Conservation (phyloP, 2,888 invertebrate species). For the Dicroscelio sp. region DNA sequence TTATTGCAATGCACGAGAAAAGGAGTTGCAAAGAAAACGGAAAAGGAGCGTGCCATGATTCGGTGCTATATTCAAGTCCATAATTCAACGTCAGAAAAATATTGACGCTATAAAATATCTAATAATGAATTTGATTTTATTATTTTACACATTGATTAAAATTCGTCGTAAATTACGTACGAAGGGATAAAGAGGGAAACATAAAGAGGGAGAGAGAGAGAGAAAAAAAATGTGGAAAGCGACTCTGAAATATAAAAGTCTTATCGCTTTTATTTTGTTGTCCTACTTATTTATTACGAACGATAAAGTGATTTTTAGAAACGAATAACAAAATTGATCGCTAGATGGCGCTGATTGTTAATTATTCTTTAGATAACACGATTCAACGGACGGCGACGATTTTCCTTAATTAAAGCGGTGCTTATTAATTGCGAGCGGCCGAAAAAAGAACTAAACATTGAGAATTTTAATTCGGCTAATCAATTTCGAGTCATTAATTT, state of each 20-base stretch:
- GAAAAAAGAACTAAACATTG: background rate
- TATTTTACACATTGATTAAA: constrained; percentile 52
- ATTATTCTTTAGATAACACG: background rate
- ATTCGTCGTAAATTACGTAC: constrained; percentile 45
- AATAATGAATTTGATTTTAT: constrained; percentile 53
- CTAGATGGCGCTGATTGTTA: constrained; percentile 46
- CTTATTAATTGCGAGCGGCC: no score
- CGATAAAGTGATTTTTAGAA: constrained; percentile 54
- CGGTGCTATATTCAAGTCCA: constrained; percentile 47
- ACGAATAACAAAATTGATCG: constrained; percentile 38
- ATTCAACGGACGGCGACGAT: no score
- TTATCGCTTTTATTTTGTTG: constrained; percentile 63
- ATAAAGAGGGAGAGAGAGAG: background rate
- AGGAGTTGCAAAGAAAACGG: background rate
- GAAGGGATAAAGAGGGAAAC: background rate
- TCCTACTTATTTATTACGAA: constrained; percentile 57
- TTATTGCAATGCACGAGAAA: background rate
- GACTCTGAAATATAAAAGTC: constrained; percentile 38
- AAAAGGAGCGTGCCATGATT: constrained; percentile 8
- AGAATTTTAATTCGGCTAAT: background rate
- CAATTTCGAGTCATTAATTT: constrained; percentile 17
- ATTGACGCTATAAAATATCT: constrained; percentile 57
- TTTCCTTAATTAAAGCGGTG: no score
- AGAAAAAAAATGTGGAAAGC: background rate
- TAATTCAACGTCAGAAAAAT: constrained; percentile 54